Base-by-base conservation (phyloP, 2,113 vertebrate genomes). In the Chinchilla lanigera region DNA sequence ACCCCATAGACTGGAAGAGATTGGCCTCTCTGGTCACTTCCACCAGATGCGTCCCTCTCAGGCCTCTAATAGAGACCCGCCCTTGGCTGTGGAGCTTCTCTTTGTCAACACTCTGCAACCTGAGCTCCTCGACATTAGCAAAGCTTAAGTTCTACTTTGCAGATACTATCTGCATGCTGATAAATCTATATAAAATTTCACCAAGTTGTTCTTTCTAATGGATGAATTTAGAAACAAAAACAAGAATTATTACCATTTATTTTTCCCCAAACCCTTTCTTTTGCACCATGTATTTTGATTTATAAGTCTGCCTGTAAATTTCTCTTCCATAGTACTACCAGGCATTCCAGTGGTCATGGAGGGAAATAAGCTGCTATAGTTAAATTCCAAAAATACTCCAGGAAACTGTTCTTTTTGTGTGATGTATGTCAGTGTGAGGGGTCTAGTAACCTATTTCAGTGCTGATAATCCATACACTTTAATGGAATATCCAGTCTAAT, bases 381-480 rank as follows among this genome's bases (percentile, higher is more conserved):
- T 92, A 92, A 96, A 95, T 95, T 94, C 56, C 41, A 97, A 92
- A 90, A 97, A 41, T 75, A 87, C 60, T 77, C n/a, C 67, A 38
- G n/a, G 73, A 93, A 96, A 96, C 58, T 47, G 20, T 54, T 95
- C 8, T 94, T 82, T 96, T 80, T 89, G 28, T 90, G n/a, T 75
- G 33, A 80, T 95, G 2, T 82, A 82, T 78, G 82, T 95, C 81
- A 41, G 14, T 92, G 28, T n/a, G 65, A 85, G 58, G 17, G 22
- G 35, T 63, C 19, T 22, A 44, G 83, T 52, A 71, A 73, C 84
- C 86, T 88, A 86, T 97, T 97, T 97, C 77, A 24, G 58, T 52
- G 71, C 30, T 73, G 65, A 97, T 22, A 90, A 97, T 81, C 71
- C 44, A 89, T 94, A 91, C 19, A 4, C 90, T 92, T 93, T 90